Conservation (phyloP, 2,888 invertebrate species). For the Tolmerus cingulatus region DNA sequence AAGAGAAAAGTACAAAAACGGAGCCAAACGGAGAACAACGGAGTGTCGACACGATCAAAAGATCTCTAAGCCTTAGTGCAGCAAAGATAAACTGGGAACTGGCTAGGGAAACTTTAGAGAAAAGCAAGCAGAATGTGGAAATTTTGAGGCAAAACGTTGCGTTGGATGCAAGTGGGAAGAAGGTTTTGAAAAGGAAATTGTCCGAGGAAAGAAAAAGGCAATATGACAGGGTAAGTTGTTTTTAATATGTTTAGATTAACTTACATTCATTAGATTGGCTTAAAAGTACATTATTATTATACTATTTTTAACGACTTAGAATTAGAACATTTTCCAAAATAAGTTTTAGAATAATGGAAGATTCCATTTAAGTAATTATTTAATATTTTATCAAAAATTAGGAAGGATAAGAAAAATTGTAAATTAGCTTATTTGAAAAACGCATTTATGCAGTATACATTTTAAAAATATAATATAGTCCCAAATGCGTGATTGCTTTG, state of each 20-base stretch:
- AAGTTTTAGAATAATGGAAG: no score
- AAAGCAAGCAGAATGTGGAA: slow-evolving; percentile 62
- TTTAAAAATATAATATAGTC: no score
- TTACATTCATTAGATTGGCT: no score
- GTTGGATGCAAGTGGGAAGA: slow-evolving; percentile 50
- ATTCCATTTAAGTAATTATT: no score
- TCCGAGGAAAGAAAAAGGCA: slow-evolving; percentile 52
- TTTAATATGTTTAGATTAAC: not conserved
- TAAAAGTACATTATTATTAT: no score
- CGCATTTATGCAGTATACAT: no score
- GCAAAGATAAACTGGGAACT: slow-evolving; percentile 56
- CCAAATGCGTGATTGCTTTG: no score
- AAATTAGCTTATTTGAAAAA: no score
- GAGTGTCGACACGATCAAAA: slow-evolving; percentile 5
- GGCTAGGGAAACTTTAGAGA: slow-evolving; percentile 60
- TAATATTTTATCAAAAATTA: no score
- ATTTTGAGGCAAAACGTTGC: slow-evolving; percentile 60
- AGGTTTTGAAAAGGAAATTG: slow-evolving; percentile 51
- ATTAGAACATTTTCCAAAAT: no score
- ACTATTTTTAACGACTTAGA: no score
- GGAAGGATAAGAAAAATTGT: no score
- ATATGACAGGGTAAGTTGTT: slow-evolving; percentile 51
- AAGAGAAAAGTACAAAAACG: slow-evolving; percentile 43
- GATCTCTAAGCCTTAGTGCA: slow-evolving; percentile 21
- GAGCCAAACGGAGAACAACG: not conserved